Conservation (phyloP, 2,888 invertebrate genomes). For the Trimorus sp. region DNA sequence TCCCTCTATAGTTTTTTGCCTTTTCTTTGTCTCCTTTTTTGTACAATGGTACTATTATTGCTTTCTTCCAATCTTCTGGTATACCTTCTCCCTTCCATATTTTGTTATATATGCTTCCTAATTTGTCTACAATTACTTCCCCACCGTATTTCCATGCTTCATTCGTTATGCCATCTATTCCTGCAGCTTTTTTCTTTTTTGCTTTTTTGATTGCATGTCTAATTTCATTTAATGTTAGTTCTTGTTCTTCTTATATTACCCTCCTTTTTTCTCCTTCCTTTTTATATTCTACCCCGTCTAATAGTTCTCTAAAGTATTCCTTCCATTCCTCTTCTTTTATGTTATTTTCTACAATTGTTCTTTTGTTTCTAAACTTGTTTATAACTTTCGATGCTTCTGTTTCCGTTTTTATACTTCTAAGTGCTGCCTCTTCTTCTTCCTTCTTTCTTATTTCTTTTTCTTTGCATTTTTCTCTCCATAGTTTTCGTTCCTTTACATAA, state of each 20-base stretch:
- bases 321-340: not conserved
- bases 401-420: not conserved
- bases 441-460: not conserved
- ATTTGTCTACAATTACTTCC: no score
- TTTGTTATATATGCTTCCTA: no score
- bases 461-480: not conserved
- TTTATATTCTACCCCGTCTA: not conserved
- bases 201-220: not conserved
- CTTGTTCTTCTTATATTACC: not conserved
- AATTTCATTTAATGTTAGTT: not conserved
- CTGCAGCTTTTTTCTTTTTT: no score
- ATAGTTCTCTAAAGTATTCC: not conserved
- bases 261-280: not conserved
- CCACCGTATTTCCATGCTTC: no score
- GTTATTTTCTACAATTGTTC: not conserved
- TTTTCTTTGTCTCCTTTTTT: no score
- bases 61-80: no score
- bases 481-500: not conserved
- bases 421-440: not conserved
- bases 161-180: no score
- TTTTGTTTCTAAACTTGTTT: not conserved
- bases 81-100: no score
- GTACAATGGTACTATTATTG: no score
- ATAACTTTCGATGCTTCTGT: not conserved
- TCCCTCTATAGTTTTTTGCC: no score